Evolutionary conservation across 2,888 invertebrate species (phyloP), one percentile per base, ranked within the genome.

Genomic region (Cephus pulcher): DNA sequence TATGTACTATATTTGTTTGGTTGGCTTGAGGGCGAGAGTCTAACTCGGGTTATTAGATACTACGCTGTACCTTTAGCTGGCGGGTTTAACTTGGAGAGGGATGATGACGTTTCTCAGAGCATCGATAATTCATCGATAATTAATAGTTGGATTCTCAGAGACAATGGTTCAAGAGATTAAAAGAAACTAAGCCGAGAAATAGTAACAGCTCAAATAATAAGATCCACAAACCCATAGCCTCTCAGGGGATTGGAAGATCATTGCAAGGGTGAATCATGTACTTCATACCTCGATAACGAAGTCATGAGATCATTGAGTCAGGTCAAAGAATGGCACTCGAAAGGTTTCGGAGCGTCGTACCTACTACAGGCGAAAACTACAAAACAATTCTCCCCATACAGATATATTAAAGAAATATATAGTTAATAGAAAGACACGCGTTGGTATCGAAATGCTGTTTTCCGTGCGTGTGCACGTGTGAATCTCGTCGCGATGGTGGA

Each of bases 1-100:
- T 91, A 91, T 89, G 90, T 79, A 76, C 89, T 91, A 90, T 91
- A 91, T 90, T 89, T 91, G 91, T 91, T 91, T 91, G 91, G 90
- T 91, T 91, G 91, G 91, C 91, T 90, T 90, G 91, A 90, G 90
- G 91, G 91, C 88, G 91, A 91, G 91, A 91, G 91, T 91, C 91
- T 91, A 91, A 91, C 90, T 91, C 91, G 91, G 90, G 91, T 91
- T 91, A 91, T 89, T 91, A 91, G 91, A 91, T 91, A 91, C 91
- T 91, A 91, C 91, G 89, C 90, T 91, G 91, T 91, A 91, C 91
- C 91, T 91, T 91, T 91, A 88, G 89, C 90, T 88, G 90, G 87
- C 88, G 89, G 89, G 88, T 83, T 80, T 75, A 75, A 78, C 74
- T 23, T 30, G 12, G 34, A 74, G 35, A 74, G 34, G 74, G n/a